Conservation (phyloP, 1,140 invertebrate genomes). For the Pseudomyrmex concolor region DNA sequence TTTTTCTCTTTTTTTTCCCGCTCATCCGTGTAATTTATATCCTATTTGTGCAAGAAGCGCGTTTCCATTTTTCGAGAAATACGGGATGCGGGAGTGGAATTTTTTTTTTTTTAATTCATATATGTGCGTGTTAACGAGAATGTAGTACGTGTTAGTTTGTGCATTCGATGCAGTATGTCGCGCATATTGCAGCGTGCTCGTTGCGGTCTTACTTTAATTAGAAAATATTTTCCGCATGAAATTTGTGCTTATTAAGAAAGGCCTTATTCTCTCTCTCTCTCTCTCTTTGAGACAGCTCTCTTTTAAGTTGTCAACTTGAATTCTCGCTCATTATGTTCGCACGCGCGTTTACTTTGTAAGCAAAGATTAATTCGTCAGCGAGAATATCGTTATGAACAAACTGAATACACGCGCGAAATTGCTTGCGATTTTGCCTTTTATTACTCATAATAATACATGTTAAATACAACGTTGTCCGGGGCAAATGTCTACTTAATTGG, state of each 20-base stretch:
- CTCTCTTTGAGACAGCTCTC: too few relatives aligned
- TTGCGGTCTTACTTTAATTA: constrained; percentile 1
- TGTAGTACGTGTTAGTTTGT: neutral
- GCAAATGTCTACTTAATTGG: constrained; percentile 27
- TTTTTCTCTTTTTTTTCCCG: neutral
- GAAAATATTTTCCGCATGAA: neutral
- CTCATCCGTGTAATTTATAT: neutral
- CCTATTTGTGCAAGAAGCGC: neutral
- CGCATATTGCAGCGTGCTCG: neutral
- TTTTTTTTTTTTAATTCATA: neutral
- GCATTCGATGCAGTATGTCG: neutral
- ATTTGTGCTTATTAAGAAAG: too few relatives aligned
- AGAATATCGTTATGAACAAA: too few relatives aligned
- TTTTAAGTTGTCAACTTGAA: too few relatives aligned
- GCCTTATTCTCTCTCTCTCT: too few relatives aligned
- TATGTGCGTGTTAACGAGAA: neutral
- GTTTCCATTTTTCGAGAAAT: constrained; percentile 13
- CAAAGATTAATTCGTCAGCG: too few relatives aligned
- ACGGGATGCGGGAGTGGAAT: neutral
- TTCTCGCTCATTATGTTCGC: too few relatives aligned
- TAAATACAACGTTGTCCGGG: neutral
- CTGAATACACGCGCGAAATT: neutral
- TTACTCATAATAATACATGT: neutral
- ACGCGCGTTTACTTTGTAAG: too few relatives aligned
- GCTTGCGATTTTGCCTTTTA: neutral